Conservation (phyloP, 2,113 vertebrate species). For the Forbesichthys papilliferus region DNA sequence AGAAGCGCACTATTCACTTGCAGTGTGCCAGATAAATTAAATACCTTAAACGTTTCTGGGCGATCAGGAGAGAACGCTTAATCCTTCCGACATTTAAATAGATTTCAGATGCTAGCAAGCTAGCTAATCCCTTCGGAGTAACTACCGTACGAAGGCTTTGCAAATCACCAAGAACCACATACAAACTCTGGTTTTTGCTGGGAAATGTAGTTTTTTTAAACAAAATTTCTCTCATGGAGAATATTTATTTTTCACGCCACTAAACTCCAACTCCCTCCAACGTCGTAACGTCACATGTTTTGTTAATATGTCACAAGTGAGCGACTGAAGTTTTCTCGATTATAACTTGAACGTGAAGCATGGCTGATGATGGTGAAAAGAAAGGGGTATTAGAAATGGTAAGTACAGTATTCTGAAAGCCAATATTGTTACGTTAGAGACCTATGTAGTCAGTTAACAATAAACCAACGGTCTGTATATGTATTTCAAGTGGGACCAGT, state of each 20-base stretch:
- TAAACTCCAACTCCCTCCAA: conserved; percentile 47
- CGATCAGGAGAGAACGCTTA: conserved; percentile 29
- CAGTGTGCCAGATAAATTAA: not conserved
- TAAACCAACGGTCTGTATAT: not conserved
- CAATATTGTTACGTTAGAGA: accelerated
- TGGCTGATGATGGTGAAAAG: conserved; percentile 72
- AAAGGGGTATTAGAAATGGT: conserved; percentile 80
- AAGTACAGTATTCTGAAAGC: conserved; percentile 2
- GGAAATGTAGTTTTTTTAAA: conserved; percentile 57
- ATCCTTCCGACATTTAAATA: conserved; percentile 46
- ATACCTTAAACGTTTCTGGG: conserved; percentile 44
- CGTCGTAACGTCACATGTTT: conserved; percentile 2
- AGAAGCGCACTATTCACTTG: not conserved
- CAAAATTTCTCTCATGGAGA: accelerated
- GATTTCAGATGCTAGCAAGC: conserved; percentile 50
- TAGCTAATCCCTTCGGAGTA: conserved; percentile 70
- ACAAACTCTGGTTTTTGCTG: conserved; percentile 3
- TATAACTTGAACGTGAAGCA: conserved; percentile 52
- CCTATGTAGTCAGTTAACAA: not conserved
- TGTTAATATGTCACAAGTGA: conserved; percentile 13
- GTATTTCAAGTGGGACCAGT: conserved; percentile 28
- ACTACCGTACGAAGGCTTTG: conserved; percentile 35
- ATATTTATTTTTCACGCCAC: not conserved
- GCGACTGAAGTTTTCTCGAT: not conserved
- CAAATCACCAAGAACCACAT: conserved; percentile 20